Evolutionary conservation across 1,140 invertebrate species (phyloP).

Genomic region (Orius insidiosus): DNA sequence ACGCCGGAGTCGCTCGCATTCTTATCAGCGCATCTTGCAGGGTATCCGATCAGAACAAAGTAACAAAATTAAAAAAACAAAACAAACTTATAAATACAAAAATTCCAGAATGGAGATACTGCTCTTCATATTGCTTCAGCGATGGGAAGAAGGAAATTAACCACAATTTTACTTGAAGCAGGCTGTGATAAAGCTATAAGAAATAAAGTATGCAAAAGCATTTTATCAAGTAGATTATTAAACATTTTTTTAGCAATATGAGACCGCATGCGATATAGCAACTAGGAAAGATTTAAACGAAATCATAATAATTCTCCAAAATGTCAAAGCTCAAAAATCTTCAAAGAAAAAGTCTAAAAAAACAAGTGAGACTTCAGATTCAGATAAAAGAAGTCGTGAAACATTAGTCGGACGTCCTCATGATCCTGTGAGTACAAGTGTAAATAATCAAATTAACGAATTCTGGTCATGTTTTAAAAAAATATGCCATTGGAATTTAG

Average conservation of each 20-base stretch:
- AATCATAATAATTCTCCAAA: slow-evolving; percentile 58
- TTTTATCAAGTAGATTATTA: background rate
- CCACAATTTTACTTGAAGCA: slow-evolving; percentile 74
- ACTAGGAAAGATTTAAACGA: slow-evolving; percentile 67
- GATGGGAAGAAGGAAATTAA: slow-evolving; percentile 81
- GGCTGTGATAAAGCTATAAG: slow-evolving; percentile 57
- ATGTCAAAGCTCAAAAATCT: slow-evolving; percentile 8
- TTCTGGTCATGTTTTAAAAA: too few relatives aligned
- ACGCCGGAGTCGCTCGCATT: slow-evolving; percentile 88
- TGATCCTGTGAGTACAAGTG: slow-evolving; percentile 9
- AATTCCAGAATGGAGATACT: slow-evolving; percentile 73
- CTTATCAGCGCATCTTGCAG: slow-evolving; percentile 75
- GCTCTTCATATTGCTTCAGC: slow-evolving; percentile 84
- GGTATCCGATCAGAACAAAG: slow-evolving; percentile 82
- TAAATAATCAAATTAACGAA: too few relatives aligned
- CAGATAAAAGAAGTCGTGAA: slow-evolving; percentile 14
- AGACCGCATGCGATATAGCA: slow-evolving; percentile 81
- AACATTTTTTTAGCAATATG: slow-evolving; percentile 44
- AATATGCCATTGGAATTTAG: too few relatives aligned
- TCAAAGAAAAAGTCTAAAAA: slow-evolving; percentile 25
- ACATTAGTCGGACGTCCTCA: background rate
- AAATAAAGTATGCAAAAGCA: slow-evolving; percentile 46
- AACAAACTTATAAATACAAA: slow-evolving; percentile 5
- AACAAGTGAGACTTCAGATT: slow-evolving; percentile 14
- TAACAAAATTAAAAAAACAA: slow-evolving; percentile 23